Percentiles rank a stretch among this genome's conserved stretches.
Conservation (phyloP, 1,140 invertebrate species). For the Ips nitidus region DNA sequence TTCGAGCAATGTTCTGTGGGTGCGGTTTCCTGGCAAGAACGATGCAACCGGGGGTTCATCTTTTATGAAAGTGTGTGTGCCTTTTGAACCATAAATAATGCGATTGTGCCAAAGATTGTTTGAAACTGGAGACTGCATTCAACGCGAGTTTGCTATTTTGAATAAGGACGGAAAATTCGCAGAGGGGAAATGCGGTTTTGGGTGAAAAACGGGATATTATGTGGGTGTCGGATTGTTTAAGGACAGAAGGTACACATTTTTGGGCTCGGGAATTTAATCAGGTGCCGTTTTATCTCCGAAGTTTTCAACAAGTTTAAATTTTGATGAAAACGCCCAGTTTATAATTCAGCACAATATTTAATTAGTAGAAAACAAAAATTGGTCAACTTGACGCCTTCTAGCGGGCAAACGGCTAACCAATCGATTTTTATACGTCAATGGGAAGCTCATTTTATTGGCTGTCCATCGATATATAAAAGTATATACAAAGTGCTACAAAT, state of each 20-base stretch:
- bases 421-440: no score
- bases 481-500: no score
- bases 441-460: no score
- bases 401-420: no score
- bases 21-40: conserved; percentile 8
- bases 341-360: no score
- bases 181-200: not conserved
- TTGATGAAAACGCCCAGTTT: no score
- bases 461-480: no score
- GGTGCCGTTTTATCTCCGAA: not conserved
- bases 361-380: no score
- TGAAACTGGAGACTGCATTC: conserved; percentile 3
- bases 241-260: not conserved
- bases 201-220: not conserved
- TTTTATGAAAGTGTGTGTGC: conserved; percentile 8
- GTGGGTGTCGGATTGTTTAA: not conserved
- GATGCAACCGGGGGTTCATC: conserved; percentile 12
- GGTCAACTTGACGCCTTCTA: no score
- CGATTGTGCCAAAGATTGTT: conserved; percentile 7
- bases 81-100: conserved; percentile 10
- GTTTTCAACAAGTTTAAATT: not conserved
- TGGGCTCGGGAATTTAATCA: not conserved
- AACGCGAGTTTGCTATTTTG: not conserved
- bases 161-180: not conserved
- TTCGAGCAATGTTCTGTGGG: conserved; percentile 6